These are phyloP conservation scores for Diuraphis noxia DNA, from an alignment of 1,140 invertebrate genomes.

Conservation along the genomic window DNA sequence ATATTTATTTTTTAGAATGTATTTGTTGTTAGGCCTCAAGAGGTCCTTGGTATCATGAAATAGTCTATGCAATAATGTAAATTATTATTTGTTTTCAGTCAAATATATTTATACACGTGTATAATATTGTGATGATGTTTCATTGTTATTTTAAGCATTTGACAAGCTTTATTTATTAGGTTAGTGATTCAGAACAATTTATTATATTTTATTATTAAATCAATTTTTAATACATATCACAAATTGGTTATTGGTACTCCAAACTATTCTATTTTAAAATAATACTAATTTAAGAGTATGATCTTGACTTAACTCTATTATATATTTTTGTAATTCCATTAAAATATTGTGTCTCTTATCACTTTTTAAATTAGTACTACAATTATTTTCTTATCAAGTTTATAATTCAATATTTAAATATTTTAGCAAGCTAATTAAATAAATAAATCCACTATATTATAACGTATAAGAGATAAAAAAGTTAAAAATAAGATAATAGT, in stretches of 20 bases:
- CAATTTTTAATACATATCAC: background rate
- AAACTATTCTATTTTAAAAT: background rate
- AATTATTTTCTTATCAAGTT: background rate
- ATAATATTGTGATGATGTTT: background rate
- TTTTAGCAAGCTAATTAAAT: background rate
- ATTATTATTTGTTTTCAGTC: background rate
- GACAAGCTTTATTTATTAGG: background rate
- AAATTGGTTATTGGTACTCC: background rate
- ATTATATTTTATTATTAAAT: background rate
- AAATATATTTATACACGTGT: background rate
- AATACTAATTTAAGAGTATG: no score
- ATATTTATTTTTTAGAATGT: background rate
- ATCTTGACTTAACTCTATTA: background rate
- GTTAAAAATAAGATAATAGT: background rate
- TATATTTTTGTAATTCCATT: background rate
- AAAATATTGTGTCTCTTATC: background rate
- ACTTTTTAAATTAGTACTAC: background rate
- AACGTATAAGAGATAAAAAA: background rate
- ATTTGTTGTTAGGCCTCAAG: background rate
- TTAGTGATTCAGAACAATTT: background rate
- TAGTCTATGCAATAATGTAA: slow-evolving; percentile 13
- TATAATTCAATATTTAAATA: background rate
- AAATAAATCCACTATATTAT: background rate
- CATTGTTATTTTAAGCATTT: background rate
- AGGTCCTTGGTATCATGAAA: background rate